Evolutionary conservation across 2,888 invertebrate genomes (phyloP).

Genomic region (Tenthredo mesomela): DNA sequence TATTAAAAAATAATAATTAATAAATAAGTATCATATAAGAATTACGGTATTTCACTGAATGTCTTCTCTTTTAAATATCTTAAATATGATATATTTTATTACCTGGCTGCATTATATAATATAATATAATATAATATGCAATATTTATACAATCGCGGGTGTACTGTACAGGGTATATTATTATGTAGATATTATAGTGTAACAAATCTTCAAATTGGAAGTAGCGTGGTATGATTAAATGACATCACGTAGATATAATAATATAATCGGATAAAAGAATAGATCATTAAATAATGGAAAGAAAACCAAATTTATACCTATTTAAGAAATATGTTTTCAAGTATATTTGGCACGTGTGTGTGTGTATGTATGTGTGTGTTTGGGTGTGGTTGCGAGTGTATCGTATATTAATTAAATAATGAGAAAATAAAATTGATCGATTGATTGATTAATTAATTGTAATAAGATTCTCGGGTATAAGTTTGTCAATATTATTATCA

Average conservation of each 20-base stretch:
- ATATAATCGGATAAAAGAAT: not conserved
- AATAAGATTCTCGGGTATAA: not conserved
- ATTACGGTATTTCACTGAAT: slow-evolving; percentile 48
- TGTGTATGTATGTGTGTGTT: not conserved
- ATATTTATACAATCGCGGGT: slow-evolving; percentile 10
- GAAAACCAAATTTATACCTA: not conserved
- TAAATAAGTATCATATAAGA: slow-evolving; percentile 46
- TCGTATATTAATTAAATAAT: slow-evolving; percentile 26
- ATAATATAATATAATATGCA: not conserved
- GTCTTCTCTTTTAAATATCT: slow-evolving; percentile 31
- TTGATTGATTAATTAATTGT: not conserved
- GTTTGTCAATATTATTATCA: not conserved
- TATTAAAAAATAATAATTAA: slow-evolving; percentile 37
- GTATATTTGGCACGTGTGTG: slow-evolving; percentile 50
- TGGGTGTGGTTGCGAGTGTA: not conserved
- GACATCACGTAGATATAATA: not conserved
- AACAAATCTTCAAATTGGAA: not conserved
- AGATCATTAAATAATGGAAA: not conserved
- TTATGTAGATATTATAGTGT: not conserved
- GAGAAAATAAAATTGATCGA: not conserved
- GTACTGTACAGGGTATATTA: slow-evolving; percentile 14
- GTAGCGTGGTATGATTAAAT: not conserved
- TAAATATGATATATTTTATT: not conserved
- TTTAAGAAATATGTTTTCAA: slow-evolving; percentile 17
- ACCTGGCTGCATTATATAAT: not conserved